Percentiles rank a stretch among this genome's conserved stretches.
phyloP scores from a whole-genome alignment of 2,113 vertebrate species.

The Peromyscus polionotus region DNA sequence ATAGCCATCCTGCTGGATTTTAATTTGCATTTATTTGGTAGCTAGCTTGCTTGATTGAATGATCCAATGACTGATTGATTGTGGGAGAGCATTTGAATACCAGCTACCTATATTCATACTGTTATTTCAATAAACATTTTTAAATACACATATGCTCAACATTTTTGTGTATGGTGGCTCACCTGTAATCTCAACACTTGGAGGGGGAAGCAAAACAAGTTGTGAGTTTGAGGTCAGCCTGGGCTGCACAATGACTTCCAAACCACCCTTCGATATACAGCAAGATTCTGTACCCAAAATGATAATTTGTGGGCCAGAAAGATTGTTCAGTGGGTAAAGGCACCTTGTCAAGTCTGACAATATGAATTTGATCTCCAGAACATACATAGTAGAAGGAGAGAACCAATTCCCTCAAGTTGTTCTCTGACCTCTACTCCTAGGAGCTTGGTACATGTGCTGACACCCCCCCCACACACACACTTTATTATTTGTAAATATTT shows the following conservation, averaged over 20 bases:
- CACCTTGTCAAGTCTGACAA: neutral
- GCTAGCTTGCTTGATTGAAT: neutral
- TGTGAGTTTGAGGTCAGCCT: neutral
- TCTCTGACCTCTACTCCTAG: neutral
- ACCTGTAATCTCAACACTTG: neutral
- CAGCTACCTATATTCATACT: neutral
- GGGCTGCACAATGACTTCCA: neutral
- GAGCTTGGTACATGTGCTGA: neutral
- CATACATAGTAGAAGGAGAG: neutral
- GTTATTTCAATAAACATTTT: conserved; percentile 33
- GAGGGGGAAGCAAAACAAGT: neutral
- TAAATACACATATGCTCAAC: neutral
- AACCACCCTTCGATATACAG: neutral
- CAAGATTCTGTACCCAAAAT: neutral
- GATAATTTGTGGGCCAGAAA: neutral
- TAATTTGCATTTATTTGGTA: conserved; percentile 27
- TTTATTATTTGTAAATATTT: conserved; percentile 44
- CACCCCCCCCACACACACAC: neutral
- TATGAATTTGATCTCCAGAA: neutral
- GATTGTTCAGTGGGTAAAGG: neutral
- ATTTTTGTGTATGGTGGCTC: neutral
- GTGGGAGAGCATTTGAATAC: neutral
- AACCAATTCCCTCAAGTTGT: neutral
- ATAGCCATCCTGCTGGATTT: neutral
- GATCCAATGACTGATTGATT: neutral